Conservation (phyloP, 1,140 invertebrate genomes). For the Araneus ventricosus region DNA sequence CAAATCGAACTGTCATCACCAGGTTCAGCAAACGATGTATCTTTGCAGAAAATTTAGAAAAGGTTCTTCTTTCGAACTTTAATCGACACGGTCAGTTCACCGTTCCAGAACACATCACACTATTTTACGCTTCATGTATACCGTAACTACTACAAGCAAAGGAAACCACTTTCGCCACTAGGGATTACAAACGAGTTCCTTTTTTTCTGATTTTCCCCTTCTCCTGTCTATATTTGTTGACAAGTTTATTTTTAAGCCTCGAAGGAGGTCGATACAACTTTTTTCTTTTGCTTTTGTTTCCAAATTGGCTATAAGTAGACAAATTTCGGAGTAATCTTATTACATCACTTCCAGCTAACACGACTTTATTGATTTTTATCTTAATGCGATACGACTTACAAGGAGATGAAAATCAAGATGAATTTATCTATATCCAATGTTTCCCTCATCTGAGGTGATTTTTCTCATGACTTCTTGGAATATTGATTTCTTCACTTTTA, state of each 20-base stretch:
- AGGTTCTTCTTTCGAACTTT: background rate
- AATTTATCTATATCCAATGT: background rate
- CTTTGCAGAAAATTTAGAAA: background rate
- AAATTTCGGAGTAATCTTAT: background rate
- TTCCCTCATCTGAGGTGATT: background rate
- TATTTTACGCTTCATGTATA: conserved; percentile 28
- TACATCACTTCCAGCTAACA: background rate
- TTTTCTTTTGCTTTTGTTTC: background rate
- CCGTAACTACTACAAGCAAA: background rate
- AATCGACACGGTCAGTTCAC: conserved; percentile 21
- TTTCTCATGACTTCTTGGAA: background rate
- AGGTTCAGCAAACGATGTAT: background rate
- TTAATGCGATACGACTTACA: background rate
- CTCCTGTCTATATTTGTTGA: conserved; percentile 15
- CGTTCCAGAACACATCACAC: conserved; percentile 1
- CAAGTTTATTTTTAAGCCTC: conserved; percentile 36
- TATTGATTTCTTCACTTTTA: background rate
- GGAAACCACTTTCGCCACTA: conserved; percentile 35
- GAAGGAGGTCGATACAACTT: background rate
- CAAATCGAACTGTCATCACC: background rate
- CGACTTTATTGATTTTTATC: background rate
- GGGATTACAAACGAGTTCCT: conserved; percentile 1
- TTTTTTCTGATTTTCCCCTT: background rate
- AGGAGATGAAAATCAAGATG: background rate
- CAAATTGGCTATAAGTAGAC: background rate